Percentiles rank a stretch among this genome's conserved stretches.
phyloP scores from a whole-genome alignment of 2,888 invertebrate genomes.

The Protophormia terraenovae region DNA sequence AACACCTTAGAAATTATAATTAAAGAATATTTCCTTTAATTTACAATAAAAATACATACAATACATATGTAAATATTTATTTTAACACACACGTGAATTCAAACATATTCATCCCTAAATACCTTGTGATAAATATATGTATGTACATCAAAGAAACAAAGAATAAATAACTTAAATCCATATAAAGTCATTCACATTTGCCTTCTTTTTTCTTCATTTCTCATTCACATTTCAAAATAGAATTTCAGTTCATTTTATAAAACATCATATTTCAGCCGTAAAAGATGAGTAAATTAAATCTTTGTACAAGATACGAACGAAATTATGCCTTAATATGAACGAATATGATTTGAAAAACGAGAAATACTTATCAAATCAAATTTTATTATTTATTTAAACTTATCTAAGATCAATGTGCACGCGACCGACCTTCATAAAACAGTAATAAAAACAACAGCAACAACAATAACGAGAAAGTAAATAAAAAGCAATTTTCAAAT shows the following conservation, averaged over 20 bases:
- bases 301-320: constrained; percentile 53
- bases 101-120: no score
- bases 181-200: background rate
- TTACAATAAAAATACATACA: no score
- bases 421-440: constrained; percentile 79
- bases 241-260: constrained; percentile 39
- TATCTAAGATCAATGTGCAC: constrained; percentile 75
- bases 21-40: no score
- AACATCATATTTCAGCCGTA: constrained; percentile 37
- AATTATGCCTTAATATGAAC: constrained; percentile 50
- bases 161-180: background rate
- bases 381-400: constrained; percentile 66
- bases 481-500: constrained; percentile 76
- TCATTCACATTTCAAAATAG: background rate
- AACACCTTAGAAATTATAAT: no score
- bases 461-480: constrained; percentile 56
- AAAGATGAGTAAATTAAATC: constrained; percentile 65
- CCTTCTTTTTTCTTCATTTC: background rate
- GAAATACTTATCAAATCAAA: constrained; percentile 62
- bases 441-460: constrained; percentile 42
- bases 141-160: background rate
- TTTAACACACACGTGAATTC: no score
- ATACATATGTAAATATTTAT: no score
- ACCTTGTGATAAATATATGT: background rate
- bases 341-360: constrained; percentile 47